phyloP scores from a whole-genome alignment of 2,797 vertebrate genomes.

The Avahi laniger region DNA sequence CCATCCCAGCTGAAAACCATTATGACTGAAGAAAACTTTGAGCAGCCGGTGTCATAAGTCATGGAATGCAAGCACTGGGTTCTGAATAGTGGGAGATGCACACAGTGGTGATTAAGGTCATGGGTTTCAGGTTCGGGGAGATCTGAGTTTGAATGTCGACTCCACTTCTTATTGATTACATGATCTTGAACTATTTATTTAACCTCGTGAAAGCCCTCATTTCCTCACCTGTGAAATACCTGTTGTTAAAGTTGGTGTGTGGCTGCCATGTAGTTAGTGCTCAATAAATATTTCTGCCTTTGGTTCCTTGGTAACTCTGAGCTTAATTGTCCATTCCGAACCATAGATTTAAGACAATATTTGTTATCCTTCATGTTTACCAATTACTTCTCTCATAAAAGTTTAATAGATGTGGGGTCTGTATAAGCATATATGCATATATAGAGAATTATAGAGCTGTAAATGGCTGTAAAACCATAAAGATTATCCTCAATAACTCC shows the following conservation, averaged over 20 bases:
- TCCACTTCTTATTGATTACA: background rate
- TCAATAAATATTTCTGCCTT: background rate
- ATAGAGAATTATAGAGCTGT: background rate
- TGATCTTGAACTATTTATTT: background rate
- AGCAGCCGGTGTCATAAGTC: background rate
- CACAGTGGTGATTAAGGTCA: background rate
- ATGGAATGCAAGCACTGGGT: background rate
- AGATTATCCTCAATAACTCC: background rate
- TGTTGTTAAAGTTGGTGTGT: background rate
- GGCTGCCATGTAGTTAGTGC: background rate
- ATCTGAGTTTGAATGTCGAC: background rate
- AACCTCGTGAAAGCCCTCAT: background rate
- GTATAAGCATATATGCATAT: background rate
- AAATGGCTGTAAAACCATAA: constrained; percentile 16
- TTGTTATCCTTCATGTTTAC: background rate
- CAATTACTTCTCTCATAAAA: background rate
- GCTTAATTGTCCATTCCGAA: background rate
- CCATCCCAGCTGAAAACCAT: background rate
- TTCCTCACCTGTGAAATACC: background rate
- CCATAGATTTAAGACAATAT: background rate
- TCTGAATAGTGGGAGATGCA: background rate
- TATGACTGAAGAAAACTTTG: background rate
- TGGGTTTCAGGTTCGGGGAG: background rate
- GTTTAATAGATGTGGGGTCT: background rate
- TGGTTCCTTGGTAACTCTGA: background rate